Conservation (phyloP, 1,140 invertebrate genomes). For the Apis florea region DNA sequence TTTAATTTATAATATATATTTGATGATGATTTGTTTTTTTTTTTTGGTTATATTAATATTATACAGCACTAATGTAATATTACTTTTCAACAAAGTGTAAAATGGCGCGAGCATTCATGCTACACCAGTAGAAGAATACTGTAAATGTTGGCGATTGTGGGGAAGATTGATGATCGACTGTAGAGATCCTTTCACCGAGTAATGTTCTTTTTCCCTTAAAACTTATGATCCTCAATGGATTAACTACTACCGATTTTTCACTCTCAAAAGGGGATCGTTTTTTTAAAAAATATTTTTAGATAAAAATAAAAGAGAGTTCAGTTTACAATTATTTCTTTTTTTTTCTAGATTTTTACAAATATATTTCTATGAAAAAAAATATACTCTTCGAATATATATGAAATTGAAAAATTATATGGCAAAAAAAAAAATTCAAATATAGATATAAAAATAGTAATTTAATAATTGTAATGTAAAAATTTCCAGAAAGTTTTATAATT, state of each 20-base stretch:
- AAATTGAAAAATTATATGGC: neutral
- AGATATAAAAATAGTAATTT: neutral
- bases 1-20: too few relatives aligned
- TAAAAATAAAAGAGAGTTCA: neutral
- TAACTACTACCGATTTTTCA: slow-evolving; percentile 13
- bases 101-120: neutral
- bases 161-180: slow-evolving; percentile 10
- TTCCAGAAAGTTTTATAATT: neutral
- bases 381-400: too few relatives aligned
- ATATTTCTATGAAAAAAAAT: neutral
- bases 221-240: slow-evolving; percentile 3
- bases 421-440: neutral
- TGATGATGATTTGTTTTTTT: too few relatives aligned
- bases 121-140: neutral
- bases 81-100: neutral
- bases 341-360: neutral
- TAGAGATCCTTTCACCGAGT: slow-evolving; percentile 5
- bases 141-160: neutral
- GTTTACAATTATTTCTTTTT: neutral
- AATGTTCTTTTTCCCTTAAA: slow-evolving; percentile 5
- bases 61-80: neutral
- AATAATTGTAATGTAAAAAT: neutral
- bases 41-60: neutral
- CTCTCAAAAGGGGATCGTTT: neutral
- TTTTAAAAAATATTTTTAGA: neutral